A percentile compares a stretch with the other conserved stretches of the same genome.
These are phyloP conservation scores for Gopherus flavomarginatus DNA, from an alignment of 2,113 vertebrate species.

Conservation along the genomic window DNA sequence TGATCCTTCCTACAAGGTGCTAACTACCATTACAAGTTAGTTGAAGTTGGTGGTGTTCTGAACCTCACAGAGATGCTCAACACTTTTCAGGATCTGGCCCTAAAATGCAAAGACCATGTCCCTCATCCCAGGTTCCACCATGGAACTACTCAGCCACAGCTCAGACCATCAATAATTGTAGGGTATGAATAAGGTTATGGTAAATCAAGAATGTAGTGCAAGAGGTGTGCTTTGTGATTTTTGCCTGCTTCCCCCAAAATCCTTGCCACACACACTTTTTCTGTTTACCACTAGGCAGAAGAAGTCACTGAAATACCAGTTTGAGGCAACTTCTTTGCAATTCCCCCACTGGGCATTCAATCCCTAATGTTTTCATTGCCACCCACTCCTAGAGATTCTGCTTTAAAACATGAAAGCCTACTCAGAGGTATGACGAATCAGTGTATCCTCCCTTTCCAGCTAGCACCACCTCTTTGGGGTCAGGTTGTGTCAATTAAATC, in stretches of 20 bases:
- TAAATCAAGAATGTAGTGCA: neutral
- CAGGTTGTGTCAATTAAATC: neutral
- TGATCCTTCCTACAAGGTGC: neutral
- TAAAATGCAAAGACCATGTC: neutral
- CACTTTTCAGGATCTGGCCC: neutral
- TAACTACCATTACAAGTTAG: neutral
- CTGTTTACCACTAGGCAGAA: neutral
- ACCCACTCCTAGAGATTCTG: rapidly evolving
- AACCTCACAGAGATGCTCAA: neutral
- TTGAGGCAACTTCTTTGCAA: neutral
- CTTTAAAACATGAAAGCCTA: neutral
- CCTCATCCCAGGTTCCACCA: neutral
- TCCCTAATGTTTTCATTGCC: neutral
- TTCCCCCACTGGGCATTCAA: neutral
- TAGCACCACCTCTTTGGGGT: neutral
- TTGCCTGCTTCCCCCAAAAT: neutral
- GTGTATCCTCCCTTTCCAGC: neutral
- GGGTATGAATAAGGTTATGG: neutral
- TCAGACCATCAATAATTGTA: neutral
- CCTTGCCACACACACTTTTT: neutral
- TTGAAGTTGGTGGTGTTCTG: neutral
- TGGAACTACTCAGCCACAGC: neutral
- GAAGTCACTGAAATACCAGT: neutral
- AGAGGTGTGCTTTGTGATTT: neutral
- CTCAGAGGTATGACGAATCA: neutral